phyloP scores from a whole-genome alignment of 2,888 invertebrate species.

The Pandemis heparana region DNA sequence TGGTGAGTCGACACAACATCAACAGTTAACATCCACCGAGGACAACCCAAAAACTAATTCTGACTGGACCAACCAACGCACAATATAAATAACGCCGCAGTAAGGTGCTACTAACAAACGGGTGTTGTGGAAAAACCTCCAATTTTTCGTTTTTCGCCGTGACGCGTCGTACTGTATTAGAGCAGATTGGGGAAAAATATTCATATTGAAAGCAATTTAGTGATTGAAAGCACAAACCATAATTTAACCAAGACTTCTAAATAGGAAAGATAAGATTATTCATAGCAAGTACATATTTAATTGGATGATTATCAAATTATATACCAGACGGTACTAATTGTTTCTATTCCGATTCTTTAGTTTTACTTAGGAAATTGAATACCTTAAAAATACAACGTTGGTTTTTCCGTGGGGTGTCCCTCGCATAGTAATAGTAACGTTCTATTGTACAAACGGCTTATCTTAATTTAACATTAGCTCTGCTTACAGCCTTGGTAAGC shows the following conservation, averaged over 20 bases:
- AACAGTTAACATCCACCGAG: conserved; percentile 66
- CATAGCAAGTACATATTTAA: background rate
- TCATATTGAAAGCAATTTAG: too few relatives aligned
- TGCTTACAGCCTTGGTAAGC: too few relatives aligned
- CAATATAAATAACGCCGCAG: background rate
- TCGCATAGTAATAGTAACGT: background rate
- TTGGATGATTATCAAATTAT: too few relatives aligned
- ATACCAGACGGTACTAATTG: too few relatives aligned
- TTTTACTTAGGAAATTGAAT: background rate
- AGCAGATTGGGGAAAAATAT: too few relatives aligned
- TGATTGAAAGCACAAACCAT: background rate
- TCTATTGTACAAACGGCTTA: too few relatives aligned
- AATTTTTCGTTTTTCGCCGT: background rate
- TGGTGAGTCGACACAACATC: conserved; percentile 64
- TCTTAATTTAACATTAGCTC: too few relatives aligned
- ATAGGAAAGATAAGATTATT: background rate
- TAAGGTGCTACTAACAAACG: background rate
- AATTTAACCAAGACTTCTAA: too few relatives aligned
- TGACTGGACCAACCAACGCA: conserved; percentile 52
- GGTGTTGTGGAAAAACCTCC: background rate
- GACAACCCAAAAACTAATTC: conserved; percentile 76
- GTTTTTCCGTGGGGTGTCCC: background rate
- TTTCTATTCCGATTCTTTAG: too few relatives aligned
- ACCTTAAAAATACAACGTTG: background rate
- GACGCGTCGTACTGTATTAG: too few relatives aligned